Conservation (phyloP, 2,888 invertebrate genomes). For the Sylvicola cinctus region DNA sequence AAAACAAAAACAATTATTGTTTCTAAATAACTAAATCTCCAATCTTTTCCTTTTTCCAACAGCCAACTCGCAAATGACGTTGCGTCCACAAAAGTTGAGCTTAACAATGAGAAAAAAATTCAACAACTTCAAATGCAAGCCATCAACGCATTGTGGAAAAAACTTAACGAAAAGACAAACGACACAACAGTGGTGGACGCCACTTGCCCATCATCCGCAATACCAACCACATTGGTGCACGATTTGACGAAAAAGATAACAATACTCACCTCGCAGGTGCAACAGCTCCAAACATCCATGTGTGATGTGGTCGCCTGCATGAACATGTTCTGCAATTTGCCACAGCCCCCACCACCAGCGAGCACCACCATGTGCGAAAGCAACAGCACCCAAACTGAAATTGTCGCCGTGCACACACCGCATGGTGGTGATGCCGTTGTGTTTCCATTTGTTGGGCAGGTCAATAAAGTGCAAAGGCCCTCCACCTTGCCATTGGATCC, state of each 20-base stretch:
- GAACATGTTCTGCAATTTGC: conserved; percentile 28
- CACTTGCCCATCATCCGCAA: conserved; percentile 18
- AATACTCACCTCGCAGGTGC: conserved; percentile 53
- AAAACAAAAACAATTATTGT: conserved; percentile 9
- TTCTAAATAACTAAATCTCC: neutral
- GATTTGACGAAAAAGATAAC: conserved; percentile 58
- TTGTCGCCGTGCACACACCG: conserved; percentile 56
- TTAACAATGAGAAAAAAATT: conserved; percentile 67
- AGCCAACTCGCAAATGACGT: conserved; percentile 67
- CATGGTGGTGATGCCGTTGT: conserved; percentile 30
- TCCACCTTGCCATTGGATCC: conserved; percentile 18
- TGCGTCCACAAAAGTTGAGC: conserved; percentile 63
- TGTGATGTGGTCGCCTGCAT: conserved; percentile 54
- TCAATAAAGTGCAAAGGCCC: conserved; percentile 16
- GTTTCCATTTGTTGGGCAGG: conserved; percentile 21
- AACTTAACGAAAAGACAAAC: conserved; percentile 44
- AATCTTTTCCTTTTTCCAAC: neutral
- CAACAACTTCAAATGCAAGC: conserved; percentile 80
- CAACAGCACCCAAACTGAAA: conserved; percentile 58
- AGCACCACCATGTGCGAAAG: conserved; percentile 19
- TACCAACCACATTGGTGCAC: conserved; percentile 38
- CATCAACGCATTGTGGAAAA: conserved; percentile 76
- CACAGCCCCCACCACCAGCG: conserved; percentile 18
- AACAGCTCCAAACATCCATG: conserved; percentile 59
- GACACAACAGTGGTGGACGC: conserved; percentile 7